Evolutionary conservation across 2,888 invertebrate species (phyloP), one percentile per base, ranked within the genome.

Genomic region (Drosophila pegasa): DNA sequence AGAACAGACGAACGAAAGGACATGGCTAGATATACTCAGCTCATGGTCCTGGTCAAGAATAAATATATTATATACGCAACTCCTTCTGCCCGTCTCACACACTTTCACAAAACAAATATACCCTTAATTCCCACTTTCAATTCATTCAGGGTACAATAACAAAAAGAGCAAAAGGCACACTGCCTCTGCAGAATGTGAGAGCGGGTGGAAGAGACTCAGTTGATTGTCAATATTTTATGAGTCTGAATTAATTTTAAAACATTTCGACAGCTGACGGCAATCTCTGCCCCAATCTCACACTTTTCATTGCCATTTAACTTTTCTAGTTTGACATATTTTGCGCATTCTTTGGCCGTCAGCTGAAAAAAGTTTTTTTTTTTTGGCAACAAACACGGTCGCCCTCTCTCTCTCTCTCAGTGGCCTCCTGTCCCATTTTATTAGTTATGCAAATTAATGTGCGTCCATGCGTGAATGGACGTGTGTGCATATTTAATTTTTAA

Each of bases 401-500:
- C 25, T 4, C 16, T 9, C n/a, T n/a, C 1, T 7, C 20, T 8
- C 7, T 20, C 22, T 8, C 41, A 22, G 3, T 25, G n/a, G 9
- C 16, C n/a, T 43, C 72, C 52, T 52, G 27, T 58, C 35, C 48
- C 38, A 65, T 70, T 71, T 75, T 87, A 87, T 85, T 82, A 86
- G 88, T 82, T 89, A 86, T 86, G 89, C 89, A 86, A 86, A 86
- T 89, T 89, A 87, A 87, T 87, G 83, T 82, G 76, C 60, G 59
- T 72, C 61, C 89, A 88, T 88, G 83, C 87, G 72, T 75, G 64
- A 71, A 62, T 63, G 57, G 25, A 65, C 80, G 52, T 79, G 77
- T 78, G 81, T 61, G 84, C 87, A 87, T 87, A 80, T 83, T 77
- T 67, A 71, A 83, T 77, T 83, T 65, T 45, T 74, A 63, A 65